phyloP scores from a whole-genome alignment of 2,113 vertebrate species.

The Hirundichthys speculiger region DNA sequence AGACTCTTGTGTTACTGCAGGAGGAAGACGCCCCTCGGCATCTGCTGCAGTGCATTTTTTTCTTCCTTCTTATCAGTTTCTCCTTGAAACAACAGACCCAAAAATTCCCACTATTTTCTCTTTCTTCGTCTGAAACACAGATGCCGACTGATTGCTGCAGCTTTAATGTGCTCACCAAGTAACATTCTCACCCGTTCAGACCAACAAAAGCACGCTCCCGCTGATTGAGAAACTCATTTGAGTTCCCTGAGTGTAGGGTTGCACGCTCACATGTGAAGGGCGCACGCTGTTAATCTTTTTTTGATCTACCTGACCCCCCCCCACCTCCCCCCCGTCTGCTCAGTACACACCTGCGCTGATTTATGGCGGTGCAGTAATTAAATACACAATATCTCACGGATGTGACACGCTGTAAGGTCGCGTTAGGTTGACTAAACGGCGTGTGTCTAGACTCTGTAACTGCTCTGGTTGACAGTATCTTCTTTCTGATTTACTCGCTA shows the following conservation, averaged over 20 bases:
- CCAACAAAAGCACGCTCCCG: constrained; percentile 10
- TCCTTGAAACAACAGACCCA: constrained; percentile 8
- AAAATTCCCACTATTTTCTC: constrained; percentile 1
- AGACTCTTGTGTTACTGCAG: constrained; percentile 31
- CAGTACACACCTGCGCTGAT: constrained; percentile 58
- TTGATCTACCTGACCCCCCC: constrained; percentile 47
- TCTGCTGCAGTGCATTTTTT: constrained; percentile 13
- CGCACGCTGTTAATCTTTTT: constrained; percentile 45
- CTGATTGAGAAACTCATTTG: constrained; percentile 26
- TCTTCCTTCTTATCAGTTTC: constrained; percentile 6
- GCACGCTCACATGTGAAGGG: no score
- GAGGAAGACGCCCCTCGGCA: constrained; percentile 7
- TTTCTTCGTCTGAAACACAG: constrained; percentile 11
- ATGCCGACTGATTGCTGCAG: constrained; percentile 2
- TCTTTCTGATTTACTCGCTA: constrained; percentile 60
- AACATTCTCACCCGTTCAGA: background rate
- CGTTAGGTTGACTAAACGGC: constrained; percentile 50
- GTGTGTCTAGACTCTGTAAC: constrained; percentile 53
- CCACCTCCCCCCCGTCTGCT: constrained; percentile 26
- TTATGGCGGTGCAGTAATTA: constrained; percentile 29
- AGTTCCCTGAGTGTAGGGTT: constrained; percentile 23
- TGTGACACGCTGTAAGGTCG: constrained; percentile 31
- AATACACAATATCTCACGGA: constrained; percentile 42
- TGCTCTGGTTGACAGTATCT: constrained; percentile 41
- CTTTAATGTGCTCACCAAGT: constrained; percentile 1